phyloP scores from a whole-genome alignment of 2,797 vertebrate species.

The Alfaro cultratus region DNA sequence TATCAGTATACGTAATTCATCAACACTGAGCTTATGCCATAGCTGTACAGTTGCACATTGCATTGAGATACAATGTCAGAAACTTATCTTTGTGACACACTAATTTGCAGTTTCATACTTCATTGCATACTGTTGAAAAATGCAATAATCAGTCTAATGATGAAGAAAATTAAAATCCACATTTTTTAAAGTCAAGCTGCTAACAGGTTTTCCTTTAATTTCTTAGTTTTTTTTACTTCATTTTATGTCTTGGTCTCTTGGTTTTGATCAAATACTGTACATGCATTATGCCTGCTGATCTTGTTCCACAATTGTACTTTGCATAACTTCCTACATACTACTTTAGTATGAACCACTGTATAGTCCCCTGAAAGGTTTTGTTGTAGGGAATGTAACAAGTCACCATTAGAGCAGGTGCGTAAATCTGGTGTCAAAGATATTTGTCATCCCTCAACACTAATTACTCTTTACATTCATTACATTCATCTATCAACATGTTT shows the following conservation, averaged over 20 bases:
- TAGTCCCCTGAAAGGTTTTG: slow-evolving; percentile 3
- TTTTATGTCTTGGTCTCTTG: not conserved
- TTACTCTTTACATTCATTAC: slow-evolving; percentile 13
- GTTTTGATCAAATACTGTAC: not conserved
- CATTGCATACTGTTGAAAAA: not conserved
- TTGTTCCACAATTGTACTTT: not conserved
- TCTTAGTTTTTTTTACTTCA: not conserved
- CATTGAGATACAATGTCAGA: not conserved
- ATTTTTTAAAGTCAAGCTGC: not conserved
- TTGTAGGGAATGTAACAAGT: slow-evolving; percentile 23
- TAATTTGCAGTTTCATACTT: too few species aligned
- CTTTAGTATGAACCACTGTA: not conserved
- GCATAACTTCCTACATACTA: not conserved
- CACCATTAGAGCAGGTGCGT: slow-evolving; percentile 18
- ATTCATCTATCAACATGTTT: slow-evolving; percentile 34
- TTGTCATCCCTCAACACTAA: slow-evolving; percentile 39
- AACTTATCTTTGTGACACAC: too few species aligned
- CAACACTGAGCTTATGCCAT: slow-evolving; percentile 18
- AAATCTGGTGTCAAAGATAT: slow-evolving; percentile 18
- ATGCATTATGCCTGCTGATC: not conserved
- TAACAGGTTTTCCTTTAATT: not conserved
- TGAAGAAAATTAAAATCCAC: too few species aligned
- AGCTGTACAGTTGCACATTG: slow-evolving; percentile 10
- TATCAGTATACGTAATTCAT: slow-evolving; percentile 25
- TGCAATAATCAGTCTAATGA: not conserved